phyloP scores from a whole-genome alignment of 2,888 invertebrate species.

The Chydorus sphaericus region DNA sequence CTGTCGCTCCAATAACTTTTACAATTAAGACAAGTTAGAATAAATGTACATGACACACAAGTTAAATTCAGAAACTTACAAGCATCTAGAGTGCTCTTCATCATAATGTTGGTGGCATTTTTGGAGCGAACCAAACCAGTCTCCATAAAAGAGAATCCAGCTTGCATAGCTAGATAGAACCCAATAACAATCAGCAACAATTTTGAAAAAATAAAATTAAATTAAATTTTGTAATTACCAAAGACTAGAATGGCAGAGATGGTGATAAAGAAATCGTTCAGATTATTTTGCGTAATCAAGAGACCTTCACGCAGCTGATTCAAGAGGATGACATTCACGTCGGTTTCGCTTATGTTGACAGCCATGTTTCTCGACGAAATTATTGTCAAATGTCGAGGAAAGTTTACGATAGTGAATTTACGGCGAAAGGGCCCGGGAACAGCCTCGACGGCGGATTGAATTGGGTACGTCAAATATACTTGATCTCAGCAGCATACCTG shows the following conservation, averaged over 20 bases:
- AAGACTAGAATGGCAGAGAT: conserved; percentile 8
- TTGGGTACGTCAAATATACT: too few relatives aligned
- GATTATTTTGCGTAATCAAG: neutral
- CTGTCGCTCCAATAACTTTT: conserved; percentile 24
- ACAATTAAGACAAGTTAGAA: neutral
- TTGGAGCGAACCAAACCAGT: conserved; percentile 34
- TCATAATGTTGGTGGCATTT: conserved; percentile 36
- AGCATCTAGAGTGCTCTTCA: conserved; percentile 36
- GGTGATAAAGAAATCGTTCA: conserved; percentile 10
- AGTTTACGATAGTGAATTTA: too few relatives aligned
- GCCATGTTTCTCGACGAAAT: too few relatives aligned
- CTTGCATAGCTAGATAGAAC: conserved; percentile 32
- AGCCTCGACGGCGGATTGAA: conserved; percentile 3
- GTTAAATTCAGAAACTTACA: conserved; percentile 28
- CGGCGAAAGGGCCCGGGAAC: neutral
- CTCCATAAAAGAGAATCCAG: conserved; percentile 37
- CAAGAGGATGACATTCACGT: neutral
- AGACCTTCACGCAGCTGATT: neutral
- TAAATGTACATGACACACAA: neutral
- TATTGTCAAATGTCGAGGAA: too few relatives aligned
- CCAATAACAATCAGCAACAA: neutral
- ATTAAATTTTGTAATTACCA: neutral
- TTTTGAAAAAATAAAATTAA: neutral
- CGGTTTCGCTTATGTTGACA: neutral
- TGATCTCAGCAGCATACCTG: too few relatives aligned